Percentiles rank a stretch among this genome's conserved stretches.
Evolutionary conservation across 1,140 invertebrate genomes (phyloP).

Genomic region (Musca domestica): DNA sequence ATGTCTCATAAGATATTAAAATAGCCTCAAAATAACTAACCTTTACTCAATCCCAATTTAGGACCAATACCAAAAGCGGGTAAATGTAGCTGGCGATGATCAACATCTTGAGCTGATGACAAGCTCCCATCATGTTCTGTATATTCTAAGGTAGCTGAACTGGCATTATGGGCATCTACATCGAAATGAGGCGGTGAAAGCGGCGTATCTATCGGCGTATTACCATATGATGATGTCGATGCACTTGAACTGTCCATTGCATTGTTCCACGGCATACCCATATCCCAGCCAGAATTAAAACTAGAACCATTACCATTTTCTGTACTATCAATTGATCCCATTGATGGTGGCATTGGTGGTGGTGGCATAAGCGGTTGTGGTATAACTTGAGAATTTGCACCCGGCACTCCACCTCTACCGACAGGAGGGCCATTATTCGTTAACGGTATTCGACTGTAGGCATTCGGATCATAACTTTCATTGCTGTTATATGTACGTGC

Average conservation of each 20-base stretch:
- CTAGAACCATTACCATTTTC: constrained; percentile 30
- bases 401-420: background rate
- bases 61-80: constrained; percentile 37
- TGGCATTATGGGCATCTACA: constrained; percentile 56
- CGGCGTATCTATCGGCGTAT: constrained; percentile 57
- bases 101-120: constrained; percentile 59
- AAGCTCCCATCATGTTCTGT: constrained; percentile 43
- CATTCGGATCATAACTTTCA: constrained; percentile 25
- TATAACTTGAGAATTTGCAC: background rate
- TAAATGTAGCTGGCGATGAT: constrained; percentile 56
- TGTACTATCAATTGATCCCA: background rate
- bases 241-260: constrained; percentile 33
- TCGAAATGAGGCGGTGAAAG: constrained; percentile 68
- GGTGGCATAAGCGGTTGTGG: constrained; percentile 40
- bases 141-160: constrained; percentile 59
- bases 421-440: constrained; percentile 15
- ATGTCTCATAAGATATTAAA: too few species aligned
- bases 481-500: constrained; percentile 20
- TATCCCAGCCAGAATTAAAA: constrained; percentile 49
- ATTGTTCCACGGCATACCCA: constrained; percentile 49
- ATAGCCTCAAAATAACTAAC: constrained; percentile 9
- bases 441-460: constrained; percentile 27
- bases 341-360: constrained; percentile 29
- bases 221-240: constrained; percentile 33
- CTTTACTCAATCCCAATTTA: constrained; percentile 42